These are phyloP conservation scores for Taenaris catops DNA, from an alignment of 2,888 invertebrate genomes.

Conservation along the genomic window DNA sequence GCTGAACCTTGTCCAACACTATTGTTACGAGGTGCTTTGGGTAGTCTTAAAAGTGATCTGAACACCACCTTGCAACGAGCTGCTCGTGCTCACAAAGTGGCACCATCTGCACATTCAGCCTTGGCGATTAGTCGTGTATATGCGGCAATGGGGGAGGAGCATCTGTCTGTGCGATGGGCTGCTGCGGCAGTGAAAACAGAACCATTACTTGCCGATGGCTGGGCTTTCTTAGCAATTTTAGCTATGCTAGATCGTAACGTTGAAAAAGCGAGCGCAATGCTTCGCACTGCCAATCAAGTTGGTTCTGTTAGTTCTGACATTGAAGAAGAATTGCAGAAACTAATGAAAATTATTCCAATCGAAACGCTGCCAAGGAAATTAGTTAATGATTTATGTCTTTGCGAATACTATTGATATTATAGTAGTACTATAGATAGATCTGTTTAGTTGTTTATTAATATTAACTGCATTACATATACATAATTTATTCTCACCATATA, in stretches of 20 bases:
- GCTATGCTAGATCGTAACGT: slow-evolving; percentile 48
- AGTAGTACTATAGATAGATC: too few relatives aligned
- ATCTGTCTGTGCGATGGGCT: slow-evolving; percentile 57
- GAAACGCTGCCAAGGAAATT: slow-evolving; percentile 46
- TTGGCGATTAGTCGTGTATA: slow-evolving; percentile 53
- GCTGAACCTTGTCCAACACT: slow-evolving; percentile 41
- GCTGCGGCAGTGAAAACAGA: slow-evolving; percentile 56
- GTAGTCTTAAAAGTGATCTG: slow-evolving; percentile 39
- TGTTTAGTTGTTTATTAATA: too few relatives aligned
- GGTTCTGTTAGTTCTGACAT: slow-evolving; percentile 53
- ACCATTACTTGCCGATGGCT: slow-evolving; percentile 59
- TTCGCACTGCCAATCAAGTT: slow-evolving; percentile 57
- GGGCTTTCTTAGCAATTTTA: slow-evolving; percentile 58
- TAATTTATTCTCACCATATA: too few relatives aligned
- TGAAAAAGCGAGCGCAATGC: slow-evolving; percentile 49
- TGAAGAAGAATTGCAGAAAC: slow-evolving; percentile 40
- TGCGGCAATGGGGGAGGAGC: slow-evolving; percentile 38
- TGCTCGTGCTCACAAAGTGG: slow-evolving; percentile 53
- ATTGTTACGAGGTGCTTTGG: slow-evolving; percentile 48
- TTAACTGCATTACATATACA: too few relatives aligned
- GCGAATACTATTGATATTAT: slow-evolving; percentile 38
- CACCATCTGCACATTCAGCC: slow-evolving; percentile 55
- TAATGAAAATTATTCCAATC: slow-evolving; percentile 40
- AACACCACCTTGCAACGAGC: slow-evolving; percentile 53
- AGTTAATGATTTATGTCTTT: slow-evolving; percentile 52